Base-by-base conservation (phyloP, 2,113 vertebrate species). In the Pomatostomus ruficeps region DNA sequence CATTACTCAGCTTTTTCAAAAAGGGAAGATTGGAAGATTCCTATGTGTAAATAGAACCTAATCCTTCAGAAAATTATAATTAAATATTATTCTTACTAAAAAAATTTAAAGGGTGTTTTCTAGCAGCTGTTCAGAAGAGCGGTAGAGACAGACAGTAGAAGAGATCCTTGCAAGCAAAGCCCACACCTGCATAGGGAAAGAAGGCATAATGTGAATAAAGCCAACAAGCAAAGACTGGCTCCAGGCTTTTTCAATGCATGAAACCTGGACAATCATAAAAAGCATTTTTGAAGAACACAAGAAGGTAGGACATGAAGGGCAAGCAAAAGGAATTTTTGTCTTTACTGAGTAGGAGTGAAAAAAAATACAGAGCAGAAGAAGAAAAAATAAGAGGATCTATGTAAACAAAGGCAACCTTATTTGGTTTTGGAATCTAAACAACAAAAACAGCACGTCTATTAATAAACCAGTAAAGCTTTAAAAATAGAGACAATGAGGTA, bases 391-490 rank as follows among this genome's bases (percentile, higher is more conserved):
- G 29, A 38, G 13, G 2, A 59, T 63, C 45, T 43, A 11, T 13
- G n/a, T 81, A 65, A 76, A 79, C 11, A 28, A 55, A 12, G 12
- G 9, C 29, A 19, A 36, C 4, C 6, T 54, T 45, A 28, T 35
- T 71, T 84, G 20, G 78, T 85, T 68, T 28, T 66, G 67, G 61
- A 31, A 63, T 31, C 61, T 74, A n/a, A 87, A 35, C 23, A 63
- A 48, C n/a, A 61, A 55, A 62, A 82, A 1, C 36, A 70, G 4
- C 0, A 0, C 40, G 33, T 9, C 29, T 84, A 17, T 59, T 72
- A 92, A 77, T 31, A 77, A 76, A 63, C 12, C 26, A 73, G 17
- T 11, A 82, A 85, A 61, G 29, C 12, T 75, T 55, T 48, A 35
- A 45, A 89, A 73, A 61, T 25, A 71, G 51, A 76, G 40, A 61